phyloP scores from a whole-genome alignment of 2,888 invertebrate species.

The Galerucella pusilla region DNA sequence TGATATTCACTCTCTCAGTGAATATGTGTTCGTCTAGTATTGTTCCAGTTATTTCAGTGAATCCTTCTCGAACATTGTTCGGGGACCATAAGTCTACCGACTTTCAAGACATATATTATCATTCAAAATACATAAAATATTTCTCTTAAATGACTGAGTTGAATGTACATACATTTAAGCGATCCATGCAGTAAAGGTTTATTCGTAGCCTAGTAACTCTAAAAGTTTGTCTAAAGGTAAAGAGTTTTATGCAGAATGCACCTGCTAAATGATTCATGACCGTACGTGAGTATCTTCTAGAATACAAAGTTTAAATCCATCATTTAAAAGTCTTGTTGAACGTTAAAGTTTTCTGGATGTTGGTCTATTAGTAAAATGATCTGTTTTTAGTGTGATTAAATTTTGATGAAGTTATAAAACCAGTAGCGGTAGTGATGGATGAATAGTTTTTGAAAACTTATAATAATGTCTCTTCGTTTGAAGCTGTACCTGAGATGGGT shows the following conservation, averaged over 20 bases:
- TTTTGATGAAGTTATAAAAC: no score
- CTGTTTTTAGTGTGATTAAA: background rate
- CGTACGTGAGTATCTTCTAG: background rate
- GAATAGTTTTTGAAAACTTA: no score
- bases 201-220: background rate
- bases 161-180: background rate
- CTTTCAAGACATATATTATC: no score
- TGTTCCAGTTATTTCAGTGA: no score
- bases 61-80: no score
- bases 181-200: background rate
- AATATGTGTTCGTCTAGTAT: no score
- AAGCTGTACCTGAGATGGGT: no score
- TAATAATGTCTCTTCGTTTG: no score
- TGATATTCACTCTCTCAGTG: no score
- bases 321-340: background rate
- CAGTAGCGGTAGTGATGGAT: no score
- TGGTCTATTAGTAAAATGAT: background rate
- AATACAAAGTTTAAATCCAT: background rate
- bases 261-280: background rate
- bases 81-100: no score
- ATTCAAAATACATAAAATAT: no score
- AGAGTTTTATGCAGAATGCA: background rate
- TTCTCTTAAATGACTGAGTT: slow-evolving; percentile 6
- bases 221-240: background rate
- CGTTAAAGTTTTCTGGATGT: background rate